phyloP scores from a whole-genome alignment of 2,113 vertebrate species.

The Anser cygnoides region DNA sequence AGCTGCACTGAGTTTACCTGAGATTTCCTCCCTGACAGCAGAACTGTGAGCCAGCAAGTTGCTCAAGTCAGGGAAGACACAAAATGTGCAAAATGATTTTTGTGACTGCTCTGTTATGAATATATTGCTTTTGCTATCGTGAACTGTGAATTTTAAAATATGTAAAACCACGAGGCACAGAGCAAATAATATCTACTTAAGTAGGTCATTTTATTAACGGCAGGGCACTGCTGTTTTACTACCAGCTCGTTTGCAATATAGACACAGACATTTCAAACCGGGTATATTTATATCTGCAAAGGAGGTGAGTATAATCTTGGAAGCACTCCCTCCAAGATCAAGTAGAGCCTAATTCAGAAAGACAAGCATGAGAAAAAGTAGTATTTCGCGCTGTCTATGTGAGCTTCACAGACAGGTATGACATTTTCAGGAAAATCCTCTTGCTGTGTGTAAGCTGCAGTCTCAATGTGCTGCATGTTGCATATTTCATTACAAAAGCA shows the following conservation, averaged over 20 bases:
- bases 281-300: background rate
- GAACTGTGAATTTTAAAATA: background rate
- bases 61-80: background rate
- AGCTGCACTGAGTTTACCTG: background rate
- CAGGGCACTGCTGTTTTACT: background rate
- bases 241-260: background rate
- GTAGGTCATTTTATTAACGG: background rate
- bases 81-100: background rate
- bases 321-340: constrained; percentile 34
- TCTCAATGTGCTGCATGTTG: background rate
- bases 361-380: constrained; percentile 57
- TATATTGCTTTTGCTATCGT: background rate
- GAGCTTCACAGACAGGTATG: constrained; percentile 48
- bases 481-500: constrained; percentile 41
- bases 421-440: constrained; percentile 50
- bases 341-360: constrained; percentile 49
- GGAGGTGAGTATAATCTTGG: background rate
- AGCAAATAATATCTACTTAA: background rate
- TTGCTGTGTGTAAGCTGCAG: background rate
- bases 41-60: background rate
- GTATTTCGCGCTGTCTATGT: background rate
- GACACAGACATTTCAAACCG: background rate
- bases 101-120: background rate
- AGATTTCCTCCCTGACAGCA: background rate
- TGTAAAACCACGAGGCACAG: background rate